These are phyloP conservation scores for Conistra vaccinii DNA, from an alignment of 2,888 invertebrate genomes.

Conservation along the genomic window DNA sequence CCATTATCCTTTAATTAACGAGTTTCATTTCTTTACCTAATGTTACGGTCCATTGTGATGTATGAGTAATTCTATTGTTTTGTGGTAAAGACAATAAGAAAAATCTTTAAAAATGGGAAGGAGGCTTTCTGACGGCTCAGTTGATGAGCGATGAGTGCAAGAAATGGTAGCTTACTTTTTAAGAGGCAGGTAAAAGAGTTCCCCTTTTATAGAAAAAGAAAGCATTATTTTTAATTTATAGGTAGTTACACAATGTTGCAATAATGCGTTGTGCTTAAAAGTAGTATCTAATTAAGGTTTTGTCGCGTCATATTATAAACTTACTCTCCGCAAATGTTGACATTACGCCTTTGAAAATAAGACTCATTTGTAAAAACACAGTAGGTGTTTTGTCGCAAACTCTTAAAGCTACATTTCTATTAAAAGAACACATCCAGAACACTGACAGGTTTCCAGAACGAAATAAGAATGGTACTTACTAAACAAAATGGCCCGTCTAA, in stretches of 20 bases:
- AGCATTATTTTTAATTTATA: background rate
- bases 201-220: conserved; percentile 3
- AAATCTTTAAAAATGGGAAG: conserved; percentile 49
- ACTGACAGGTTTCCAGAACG: conserved; percentile 12
- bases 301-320: background rate
- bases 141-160: conserved; percentile 40
- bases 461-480: conserved; percentile 35
- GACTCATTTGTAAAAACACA: background rate
- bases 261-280: background rate
- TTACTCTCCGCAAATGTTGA: background rate
- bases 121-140: conserved; percentile 4
- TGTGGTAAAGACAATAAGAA: conserved; percentile 35
- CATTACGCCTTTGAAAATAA: background rate
- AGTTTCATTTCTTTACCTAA: conserved; percentile 66
- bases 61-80: conserved; percentile 53
- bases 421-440: background rate
- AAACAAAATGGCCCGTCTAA: conserved; percentile 42
- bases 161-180: conserved; percentile 14
- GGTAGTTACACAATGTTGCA: background rate
- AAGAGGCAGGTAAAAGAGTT: background rate
- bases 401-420: background rate
- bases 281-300: background rate
- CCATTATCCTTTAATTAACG: conserved; percentile 75
- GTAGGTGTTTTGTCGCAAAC: background rate
- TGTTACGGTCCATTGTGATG: conserved; percentile 62